Conservation (phyloP, 2,888 invertebrate genomes). For the Phaedon cochleariae region DNA sequence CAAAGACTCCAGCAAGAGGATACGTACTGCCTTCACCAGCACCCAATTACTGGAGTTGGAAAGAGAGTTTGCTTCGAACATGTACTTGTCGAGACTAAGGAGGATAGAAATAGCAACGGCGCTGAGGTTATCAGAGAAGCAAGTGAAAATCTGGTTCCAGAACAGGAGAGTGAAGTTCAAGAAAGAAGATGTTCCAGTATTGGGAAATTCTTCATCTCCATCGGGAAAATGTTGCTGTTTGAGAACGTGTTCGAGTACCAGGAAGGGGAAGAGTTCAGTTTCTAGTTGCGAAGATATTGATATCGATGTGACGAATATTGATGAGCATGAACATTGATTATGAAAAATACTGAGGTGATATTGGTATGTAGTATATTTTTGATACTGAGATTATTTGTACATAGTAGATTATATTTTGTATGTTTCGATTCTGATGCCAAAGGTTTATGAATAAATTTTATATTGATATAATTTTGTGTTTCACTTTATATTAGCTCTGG, state of each 20-base stretch:
- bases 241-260: constrained; percentile 60
- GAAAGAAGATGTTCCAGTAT: constrained; percentile 78
- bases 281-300: constrained; percentile 57
- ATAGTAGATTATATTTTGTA: constrained; percentile 7
- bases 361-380: constrained; percentile 16
- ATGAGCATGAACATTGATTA: constrained; percentile 45
- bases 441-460: constrained; percentile 30
- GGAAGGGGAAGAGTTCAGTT: constrained; percentile 47
- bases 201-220: constrained; percentile 29
- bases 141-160: constrained; percentile 96
- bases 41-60: constrained; percentile 88
- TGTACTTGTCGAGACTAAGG: constrained; percentile 88
- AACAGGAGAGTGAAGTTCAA: constrained; percentile 93
- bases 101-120: constrained; percentile 94
- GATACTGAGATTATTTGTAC: constrained; percentile 15
- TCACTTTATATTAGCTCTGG: too few species aligned
- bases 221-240: constrained; percentile 65
- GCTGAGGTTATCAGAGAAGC: constrained; percentile 88
- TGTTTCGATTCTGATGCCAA: constrained; percentile 29
- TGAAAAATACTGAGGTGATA: neutral
- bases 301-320: constrained; percentile 58
- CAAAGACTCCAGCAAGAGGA: constrained; percentile 80
- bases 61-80: constrained; percentile 87
- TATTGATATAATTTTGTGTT: neutral
- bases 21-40: constrained; percentile 93